Conservation (phyloP, 2,888 invertebrate genomes). For the Mayetiola destructor region DNA sequence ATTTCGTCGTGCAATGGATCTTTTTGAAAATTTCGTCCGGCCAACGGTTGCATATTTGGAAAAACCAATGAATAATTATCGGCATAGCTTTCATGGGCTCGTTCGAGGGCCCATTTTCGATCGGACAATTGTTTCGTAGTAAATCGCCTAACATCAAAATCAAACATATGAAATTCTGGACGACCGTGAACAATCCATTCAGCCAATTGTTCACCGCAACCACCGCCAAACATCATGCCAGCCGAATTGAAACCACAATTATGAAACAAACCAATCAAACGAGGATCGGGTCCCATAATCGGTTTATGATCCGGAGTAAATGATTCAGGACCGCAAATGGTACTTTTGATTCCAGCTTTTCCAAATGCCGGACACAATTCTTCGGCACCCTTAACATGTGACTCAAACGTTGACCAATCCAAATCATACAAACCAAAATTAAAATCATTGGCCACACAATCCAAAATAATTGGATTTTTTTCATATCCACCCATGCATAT, state of each 20-base stretch:
- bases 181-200: constrained; percentile 72
- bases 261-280: constrained; percentile 55
- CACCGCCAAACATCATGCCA: constrained; percentile 84
- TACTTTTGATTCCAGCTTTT: constrained; percentile 64
- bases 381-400: constrained; percentile 56
- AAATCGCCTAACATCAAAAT: constrained; percentile 74
- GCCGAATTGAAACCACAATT: constrained; percentile 82
- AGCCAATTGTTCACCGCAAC: constrained; percentile 71
- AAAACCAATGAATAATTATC: constrained; percentile 73
- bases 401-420: constrained; percentile 72
- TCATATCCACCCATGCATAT: constrained; percentile 82
- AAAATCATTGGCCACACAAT: constrained; percentile 61
- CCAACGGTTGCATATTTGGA: constrained; percentile 68
- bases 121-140: constrained; percentile 55
- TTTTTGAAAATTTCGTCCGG: constrained; percentile 52
- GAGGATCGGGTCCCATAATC: constrained; percentile 62
- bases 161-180: constrained; percentile 72
- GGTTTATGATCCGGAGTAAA: constrained; percentile 89
- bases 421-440: constrained; percentile 74
- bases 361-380: constrained; percentile 60
- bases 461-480: constrained; percentile 63
- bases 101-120: constrained; percentile 60
- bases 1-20: constrained; percentile 56
- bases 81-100: constrained; percentile 80
- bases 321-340: constrained; percentile 80